Evolutionary conservation across 92 coral and sea anemone genomes (phyloP).

Genomic region (Epizoanthus fatuus): DNA sequence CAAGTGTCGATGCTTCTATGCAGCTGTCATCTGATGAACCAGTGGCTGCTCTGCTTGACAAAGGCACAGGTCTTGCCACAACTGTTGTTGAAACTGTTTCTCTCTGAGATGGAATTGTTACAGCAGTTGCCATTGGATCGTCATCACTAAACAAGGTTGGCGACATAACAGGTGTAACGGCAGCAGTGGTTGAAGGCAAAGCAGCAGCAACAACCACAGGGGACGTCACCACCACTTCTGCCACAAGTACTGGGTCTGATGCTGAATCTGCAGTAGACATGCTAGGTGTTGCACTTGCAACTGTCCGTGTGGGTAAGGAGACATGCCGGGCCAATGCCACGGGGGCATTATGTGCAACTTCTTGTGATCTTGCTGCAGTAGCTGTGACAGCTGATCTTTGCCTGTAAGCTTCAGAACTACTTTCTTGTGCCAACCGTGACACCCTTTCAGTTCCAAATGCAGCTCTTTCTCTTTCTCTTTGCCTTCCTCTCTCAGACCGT

Average conservation of each 20-base stretch:
- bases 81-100: constrained; percentile 15
- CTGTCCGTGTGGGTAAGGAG: constrained; percentile 18
- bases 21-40: neutral
- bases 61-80: constrained; percentile 20
- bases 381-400: constrained; percentile 31
- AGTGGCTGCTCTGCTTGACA: constrained; percentile 24
- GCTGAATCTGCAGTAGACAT: constrained; percentile 25
- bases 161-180: constrained; percentile 37
- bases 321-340: constrained; percentile 48
- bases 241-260: constrained; percentile 33
- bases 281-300: constrained; percentile 42
- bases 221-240: constrained; percentile 21
- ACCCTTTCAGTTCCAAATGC: no score
- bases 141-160: constrained; percentile 2
- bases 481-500: constrained; percentile 58
- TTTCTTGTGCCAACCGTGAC: neutral
- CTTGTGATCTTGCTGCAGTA: constrained; percentile 15
- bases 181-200: constrained; percentile 28
- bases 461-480: constrained; percentile 58
- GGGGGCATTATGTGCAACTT: constrained; percentile 22
- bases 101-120: neutral
- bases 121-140: constrained; percentile 14
- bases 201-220: constrained; percentile 70
- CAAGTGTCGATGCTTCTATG: constrained; percentile 1
- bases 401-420: neutral